phyloP scores from a whole-genome alignment of 1,140 invertebrate species.

The Saccostrea echinata region DNA sequence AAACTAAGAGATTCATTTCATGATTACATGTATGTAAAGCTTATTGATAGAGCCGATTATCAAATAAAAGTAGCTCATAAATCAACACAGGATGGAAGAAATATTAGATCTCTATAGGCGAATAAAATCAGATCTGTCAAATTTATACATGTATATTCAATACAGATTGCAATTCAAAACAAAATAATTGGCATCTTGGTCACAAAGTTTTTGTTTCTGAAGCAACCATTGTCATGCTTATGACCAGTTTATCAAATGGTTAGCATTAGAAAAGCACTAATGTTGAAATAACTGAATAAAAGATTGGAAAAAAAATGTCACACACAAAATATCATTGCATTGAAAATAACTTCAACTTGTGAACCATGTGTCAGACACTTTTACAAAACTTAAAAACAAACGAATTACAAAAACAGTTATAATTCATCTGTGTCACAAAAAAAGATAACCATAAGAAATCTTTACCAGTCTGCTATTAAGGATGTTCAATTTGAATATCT shows the following conservation, averaged over 20 bases:
- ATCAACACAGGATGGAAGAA: no score
- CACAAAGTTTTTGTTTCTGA: not conserved
- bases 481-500: no score
- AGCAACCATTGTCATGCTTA: not conserved
- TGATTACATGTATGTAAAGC: no score
- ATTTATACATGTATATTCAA: no score
- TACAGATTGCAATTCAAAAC: not conserved
- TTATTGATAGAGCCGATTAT: no score
- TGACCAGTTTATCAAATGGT: not conserved
- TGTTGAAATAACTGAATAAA: not conserved
- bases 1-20: no score
- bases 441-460: no score
- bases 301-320: not conserved
- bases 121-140: no score
- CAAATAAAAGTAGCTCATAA: no score
- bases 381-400: not conserved
- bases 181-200: not conserved
- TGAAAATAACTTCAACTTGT: not conserved
- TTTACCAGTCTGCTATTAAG: no score
- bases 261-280: not conserved
- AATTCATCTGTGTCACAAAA: not conserved
- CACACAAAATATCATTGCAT: not conserved
- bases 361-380: not conserved
- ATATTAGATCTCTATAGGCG: no score
- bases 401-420: not conserved